These are phyloP conservation scores for Hydrocynus forskahlii DNA, from an alignment of 2,797 vertebrate species.

Conservation along the genomic window DNA sequence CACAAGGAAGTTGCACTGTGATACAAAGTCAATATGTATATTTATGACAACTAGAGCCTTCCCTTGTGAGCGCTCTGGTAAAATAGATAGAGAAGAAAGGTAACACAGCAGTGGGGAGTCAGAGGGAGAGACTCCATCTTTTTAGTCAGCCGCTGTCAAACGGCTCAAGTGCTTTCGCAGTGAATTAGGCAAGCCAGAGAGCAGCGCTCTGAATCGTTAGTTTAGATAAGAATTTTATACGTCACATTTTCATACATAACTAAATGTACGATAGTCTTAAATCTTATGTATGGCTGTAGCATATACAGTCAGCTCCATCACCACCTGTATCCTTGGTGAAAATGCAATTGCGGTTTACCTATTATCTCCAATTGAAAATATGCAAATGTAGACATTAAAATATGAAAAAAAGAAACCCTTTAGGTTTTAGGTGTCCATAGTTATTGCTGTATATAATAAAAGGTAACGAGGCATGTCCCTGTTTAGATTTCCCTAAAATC, in stretches of 20 bases:
- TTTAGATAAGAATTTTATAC: background rate
- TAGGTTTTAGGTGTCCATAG: too few relatives aligned
- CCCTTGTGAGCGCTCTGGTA: slow-evolving; percentile 31
- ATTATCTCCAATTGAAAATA: too few relatives aligned
- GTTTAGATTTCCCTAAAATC: too few relatives aligned
- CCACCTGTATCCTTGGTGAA: too few relatives aligned
- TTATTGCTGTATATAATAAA: too few relatives aligned
- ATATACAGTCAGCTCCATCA: too few relatives aligned
- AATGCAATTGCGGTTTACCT: too few relatives aligned
- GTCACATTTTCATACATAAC: background rate
- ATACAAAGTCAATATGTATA: slow-evolving; percentile 62
- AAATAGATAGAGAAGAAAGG: slow-evolving; percentile 41
- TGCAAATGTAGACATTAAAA: too few relatives aligned
- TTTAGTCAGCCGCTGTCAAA: slow-evolving; percentile 7
- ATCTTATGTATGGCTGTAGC: too few relatives aligned
- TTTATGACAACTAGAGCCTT: slow-evolving; percentile 49
- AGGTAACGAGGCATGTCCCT: too few relatives aligned
- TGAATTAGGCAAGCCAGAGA: background rate
- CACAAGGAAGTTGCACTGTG: slow-evolving; percentile 33
- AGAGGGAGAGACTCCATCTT: slow-evolving; percentile 25
- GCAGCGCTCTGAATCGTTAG: background rate
- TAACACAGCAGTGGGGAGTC: slow-evolving; percentile 36
- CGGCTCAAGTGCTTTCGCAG: background rate
- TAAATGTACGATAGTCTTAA: background rate
- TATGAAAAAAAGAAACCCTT: too few relatives aligned